Percentiles rank a stretch among this genome's conserved stretches.
phyloP scores from a whole-genome alignment of 2,888 invertebrate genomes.

The Brachypalpus laphriformis region DNA sequence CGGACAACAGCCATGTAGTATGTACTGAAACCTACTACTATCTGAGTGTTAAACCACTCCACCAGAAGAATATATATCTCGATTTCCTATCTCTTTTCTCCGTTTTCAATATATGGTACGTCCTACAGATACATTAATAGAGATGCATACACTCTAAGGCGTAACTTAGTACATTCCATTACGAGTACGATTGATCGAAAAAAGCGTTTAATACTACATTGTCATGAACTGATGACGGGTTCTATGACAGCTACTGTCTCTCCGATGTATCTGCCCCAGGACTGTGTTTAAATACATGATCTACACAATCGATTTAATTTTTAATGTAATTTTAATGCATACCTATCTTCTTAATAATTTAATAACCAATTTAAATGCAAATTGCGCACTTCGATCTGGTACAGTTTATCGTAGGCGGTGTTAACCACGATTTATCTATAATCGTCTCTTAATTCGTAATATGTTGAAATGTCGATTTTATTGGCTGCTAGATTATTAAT shows the following conservation, averaged over 20 bases:
- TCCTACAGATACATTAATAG: too few species aligned
- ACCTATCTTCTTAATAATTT: background rate
- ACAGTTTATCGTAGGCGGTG: background rate
- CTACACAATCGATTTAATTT: background rate
- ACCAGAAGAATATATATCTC: too few species aligned
- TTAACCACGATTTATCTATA: background rate
- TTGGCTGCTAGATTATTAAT: background rate
- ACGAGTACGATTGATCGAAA: too few species aligned
- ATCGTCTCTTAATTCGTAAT: background rate
- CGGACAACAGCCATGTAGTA: too few species aligned
- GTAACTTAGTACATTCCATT: too few species aligned
- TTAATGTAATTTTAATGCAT: too few species aligned
- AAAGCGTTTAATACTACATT: too few species aligned
- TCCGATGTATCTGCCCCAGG: background rate
- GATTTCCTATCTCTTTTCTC: too few species aligned
- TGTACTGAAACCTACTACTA: too few species aligned
- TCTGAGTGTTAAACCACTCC: too few species aligned
- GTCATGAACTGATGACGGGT: background rate
- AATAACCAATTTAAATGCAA: slow-evolving; percentile 2
- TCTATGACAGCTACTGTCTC: background rate
- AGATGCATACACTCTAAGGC: too few species aligned
- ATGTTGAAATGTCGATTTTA: background rate
- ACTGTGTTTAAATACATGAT: background rate
- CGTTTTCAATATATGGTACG: too few species aligned
- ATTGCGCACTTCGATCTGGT: background rate